Base-by-base conservation (phyloP, 2,797 vertebrate species). In the Chromobotia macracanthus region DNA sequence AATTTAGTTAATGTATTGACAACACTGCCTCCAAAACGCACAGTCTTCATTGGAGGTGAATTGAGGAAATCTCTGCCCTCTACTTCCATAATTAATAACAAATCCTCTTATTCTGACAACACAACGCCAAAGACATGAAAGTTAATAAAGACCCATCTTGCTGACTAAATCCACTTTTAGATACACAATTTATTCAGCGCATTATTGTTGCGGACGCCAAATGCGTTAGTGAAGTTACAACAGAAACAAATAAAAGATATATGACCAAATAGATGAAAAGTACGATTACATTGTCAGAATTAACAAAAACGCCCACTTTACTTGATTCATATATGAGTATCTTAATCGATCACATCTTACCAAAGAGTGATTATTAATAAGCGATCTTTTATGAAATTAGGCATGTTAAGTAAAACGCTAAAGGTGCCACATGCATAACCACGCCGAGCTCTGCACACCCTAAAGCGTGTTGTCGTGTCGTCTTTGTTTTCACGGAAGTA, bases 1-100 rank as follows among this genome's bases (percentile, higher is more conserved):
- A 94, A 91, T 84, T 96, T 98, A 0, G 89, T 83, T 67, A 99
- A 79, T 1, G 94, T 94, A n/a, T 95, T 95, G 4, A 87, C 79
- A 15, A 99, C 94, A 0, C 87, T 93, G 0, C 95, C 94, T 16
- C 97, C 97, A 80, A 99, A 99, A 13, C 97, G 87, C 79, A 99
- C 97, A 0, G 93, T 95, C 89, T 98, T 99, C 75, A 90, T 87
- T 2, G 94, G 94, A 9, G 96, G 94, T n/a, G 93, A 92, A 85
- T 85, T 94, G 11, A 96, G 19, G 85, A 97, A 97, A 71, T 96
- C 95, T 75, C 89, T 83, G 11, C 86, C 82, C 51, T 90, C 88
- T 3, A 84, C 16, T 75, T 94, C 93, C 95, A 95, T 95, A 12
- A 21, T 76, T 38, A 60, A 72, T 18, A 9, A 35, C 21, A 35